phyloP scores from a whole-genome alignment of 1,140 invertebrate genomes.

The Drosophila willistoni region DNA sequence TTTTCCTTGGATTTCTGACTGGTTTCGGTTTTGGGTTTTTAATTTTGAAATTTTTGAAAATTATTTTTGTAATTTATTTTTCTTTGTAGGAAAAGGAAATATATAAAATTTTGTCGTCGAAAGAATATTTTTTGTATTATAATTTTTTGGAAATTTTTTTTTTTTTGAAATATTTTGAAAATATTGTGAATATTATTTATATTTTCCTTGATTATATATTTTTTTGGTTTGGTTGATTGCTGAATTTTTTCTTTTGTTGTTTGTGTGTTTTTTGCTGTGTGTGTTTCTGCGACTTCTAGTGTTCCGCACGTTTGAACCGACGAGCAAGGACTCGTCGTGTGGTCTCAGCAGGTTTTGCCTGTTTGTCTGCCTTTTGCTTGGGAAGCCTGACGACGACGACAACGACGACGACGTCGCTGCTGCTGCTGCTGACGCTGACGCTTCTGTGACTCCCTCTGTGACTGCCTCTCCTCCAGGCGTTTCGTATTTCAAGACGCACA shows the following conservation, averaged over 20 bases:
- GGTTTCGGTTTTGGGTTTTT: conserved; percentile 2
- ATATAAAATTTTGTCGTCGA: conserved; percentile 28
- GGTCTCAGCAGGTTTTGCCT: conserved; percentile 82
- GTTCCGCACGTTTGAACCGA: conserved; percentile 83
- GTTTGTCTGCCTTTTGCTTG: conserved; percentile 82
- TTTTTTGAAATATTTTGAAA: conserved; percentile 17
- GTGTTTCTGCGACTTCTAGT: conserved; percentile 56
- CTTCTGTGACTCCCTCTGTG: conserved; percentile 30
- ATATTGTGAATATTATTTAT: conserved; percentile 11
- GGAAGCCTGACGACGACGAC: conserved; percentile 48
- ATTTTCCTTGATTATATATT: conserved; percentile 20
- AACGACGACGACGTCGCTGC: conserved; percentile 14
- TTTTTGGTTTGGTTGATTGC: conserved; percentile 40
- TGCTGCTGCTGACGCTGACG: conserved; percentile 37
- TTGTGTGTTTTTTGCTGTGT: conserved; percentile 26
- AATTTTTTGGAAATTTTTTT: conserved; percentile 18
- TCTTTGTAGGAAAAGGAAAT: not conserved
- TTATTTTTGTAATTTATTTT: conserved; percentile 34
- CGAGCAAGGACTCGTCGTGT: conserved; percentile 83
- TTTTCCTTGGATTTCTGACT: conserved; percentile 28
- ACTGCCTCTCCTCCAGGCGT: conserved; percentile 72
- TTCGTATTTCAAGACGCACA: conserved; percentile 69
- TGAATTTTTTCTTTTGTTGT: conserved; percentile 23
- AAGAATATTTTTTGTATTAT: conserved; percentile 1
- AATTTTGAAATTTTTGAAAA: not conserved